Evolutionary conservation across 2,888 invertebrate species (phyloP), one percentile per base, ranked within the genome.

Genomic region (Hedya salicella): DNA sequence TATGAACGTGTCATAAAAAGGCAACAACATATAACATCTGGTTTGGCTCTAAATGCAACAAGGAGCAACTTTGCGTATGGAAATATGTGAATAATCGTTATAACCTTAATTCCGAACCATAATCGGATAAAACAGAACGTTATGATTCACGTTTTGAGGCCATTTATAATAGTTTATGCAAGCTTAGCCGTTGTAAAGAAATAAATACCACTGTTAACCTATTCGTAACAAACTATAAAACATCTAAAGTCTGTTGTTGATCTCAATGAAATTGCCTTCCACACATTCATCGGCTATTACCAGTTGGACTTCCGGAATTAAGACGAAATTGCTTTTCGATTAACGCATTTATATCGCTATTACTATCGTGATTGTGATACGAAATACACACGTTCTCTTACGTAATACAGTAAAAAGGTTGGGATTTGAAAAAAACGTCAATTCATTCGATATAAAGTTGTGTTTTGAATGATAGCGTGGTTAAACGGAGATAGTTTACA

Each of bases 301-400:
- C 46, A n/a, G 36, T 32, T 54, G 61, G 65, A 61, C 66, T 66
- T 66, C 66, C 66, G 66, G 66, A 66, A 54, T 66, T 66, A 61
- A 66, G 48, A 49, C 61, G 14, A 61, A 66, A 66, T 66, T 66
- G 66, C 54, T 61, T 61, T 66, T 66, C 66, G 66, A 54, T 66
- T 61, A 61, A 61, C 60, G 54, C 66, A 42, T 66, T 66, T 54
- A 61, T 54, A 66, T 66, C 66, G 60, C 49, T n/a, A 60, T 66
- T 66, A 61, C 49, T 30, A 30, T 42, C 48, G 64, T 52, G 57
- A 59, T 59, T 46, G 49, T 61, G 66, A 61, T 60, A 66, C 40
- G 66, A 54, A 61, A 61, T 66, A 49, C 66, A 61, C 60, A 54
- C 61, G 53, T 65, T 44, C 64, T n/a, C 40, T 66, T 54, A 49